Evolutionary conservation across 2,797 vertebrate genomes (phyloP), one percentile per base, ranked within the genome.

Genomic region (Smutsia gigantea): DNA sequence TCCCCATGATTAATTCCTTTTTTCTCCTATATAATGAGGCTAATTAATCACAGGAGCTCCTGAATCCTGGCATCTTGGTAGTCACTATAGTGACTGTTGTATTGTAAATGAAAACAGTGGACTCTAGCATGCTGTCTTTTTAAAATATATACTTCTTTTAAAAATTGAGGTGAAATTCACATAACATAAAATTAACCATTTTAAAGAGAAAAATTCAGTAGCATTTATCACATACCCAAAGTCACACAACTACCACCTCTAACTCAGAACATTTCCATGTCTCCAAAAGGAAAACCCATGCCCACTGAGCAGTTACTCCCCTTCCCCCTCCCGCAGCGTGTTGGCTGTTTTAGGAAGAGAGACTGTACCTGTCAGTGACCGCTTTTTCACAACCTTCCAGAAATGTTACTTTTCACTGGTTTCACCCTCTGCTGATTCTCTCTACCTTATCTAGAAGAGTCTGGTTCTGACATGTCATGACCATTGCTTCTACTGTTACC

Each of bases 101-200:
- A 51, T 77, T 92, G 10, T 31, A 90, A 87, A 57, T 69, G n/a
- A 77, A 78, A 29, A 59, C 87, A 75, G n/a, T 87, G 6, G 21
- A 82, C 64, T 86, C 51, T 87, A 27, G 29, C n/a, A 7, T 66
- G 31, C 21, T 37, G 12, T 23, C 82, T 46, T 74, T 71, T 81
- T n/a, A 3, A 72, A 42, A 57, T 31, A 55, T 25, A 14, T 31
- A 55, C 5, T n/a, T 78, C 34, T 72, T 55, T 91, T 17, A 69
- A 75, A 66, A 57, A 71, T 90, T 53, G 42, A 77, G 11, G 4
- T 83, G 17, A 82, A 86, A 77, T 66, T 90, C 31, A 61, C 18
- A 53, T 23, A 72, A 82, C 29, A 23, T 83, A 88, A 88, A 84
- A 57, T 75, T 68, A 81, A 57, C 15, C 61, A 71, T 90, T 77